Percentiles rank a stretch among this genome's conserved stretches.
Conservation (phyloP, 92 coral and sea anemone genomes). For the Palythoa caribaeorum region DNA sequence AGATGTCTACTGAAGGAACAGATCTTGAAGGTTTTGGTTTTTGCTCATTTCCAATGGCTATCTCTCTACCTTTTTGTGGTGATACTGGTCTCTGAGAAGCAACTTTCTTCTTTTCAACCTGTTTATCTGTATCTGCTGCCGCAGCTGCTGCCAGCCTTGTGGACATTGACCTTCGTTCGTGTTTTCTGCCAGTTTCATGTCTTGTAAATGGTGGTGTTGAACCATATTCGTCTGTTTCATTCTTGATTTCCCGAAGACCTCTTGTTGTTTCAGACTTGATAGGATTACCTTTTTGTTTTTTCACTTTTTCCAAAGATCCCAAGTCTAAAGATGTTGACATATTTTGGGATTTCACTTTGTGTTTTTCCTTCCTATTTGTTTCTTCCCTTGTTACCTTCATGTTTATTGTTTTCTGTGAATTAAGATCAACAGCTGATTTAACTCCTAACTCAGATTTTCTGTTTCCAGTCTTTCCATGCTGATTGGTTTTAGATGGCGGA, state of each 20-base stretch:
- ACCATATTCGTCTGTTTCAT: not conserved
- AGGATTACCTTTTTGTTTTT: not conserved
- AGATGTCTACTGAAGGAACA: not conserved
- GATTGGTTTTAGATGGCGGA: not conserved
- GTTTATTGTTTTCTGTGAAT: not conserved
- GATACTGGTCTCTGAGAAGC: not conserved
- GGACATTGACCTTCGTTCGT: slow-evolving; percentile 38
- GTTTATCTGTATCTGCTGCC: slow-evolving; percentile 17
- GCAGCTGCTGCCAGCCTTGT: slow-evolving; percentile 37
- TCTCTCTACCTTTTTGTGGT: not conserved
- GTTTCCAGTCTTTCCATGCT: slow-evolving; percentile 1
- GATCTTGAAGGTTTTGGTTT: not conserved
- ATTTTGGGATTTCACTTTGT: slow-evolving; percentile 8
- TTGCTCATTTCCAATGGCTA: not conserved
- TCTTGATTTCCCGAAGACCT: slow-evolving; percentile 2
- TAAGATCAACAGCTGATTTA: not conserved
- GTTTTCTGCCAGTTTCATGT: slow-evolving; percentile 9
- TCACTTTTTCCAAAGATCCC: slow-evolving; percentile 15
- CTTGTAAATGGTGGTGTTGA: not conserved
- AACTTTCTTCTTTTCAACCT: slow-evolving; percentile 6
- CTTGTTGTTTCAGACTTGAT: not conserved
- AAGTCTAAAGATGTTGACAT: not conserved
- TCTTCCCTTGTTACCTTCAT: not conserved
- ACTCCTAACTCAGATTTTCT: not conserved
- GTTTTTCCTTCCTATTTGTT: slow-evolving; percentile 15